These are phyloP conservation scores for Anhinga rufa DNA, from an alignment of 2,113 vertebrate genomes.

Conservation along the genomic window DNA sequence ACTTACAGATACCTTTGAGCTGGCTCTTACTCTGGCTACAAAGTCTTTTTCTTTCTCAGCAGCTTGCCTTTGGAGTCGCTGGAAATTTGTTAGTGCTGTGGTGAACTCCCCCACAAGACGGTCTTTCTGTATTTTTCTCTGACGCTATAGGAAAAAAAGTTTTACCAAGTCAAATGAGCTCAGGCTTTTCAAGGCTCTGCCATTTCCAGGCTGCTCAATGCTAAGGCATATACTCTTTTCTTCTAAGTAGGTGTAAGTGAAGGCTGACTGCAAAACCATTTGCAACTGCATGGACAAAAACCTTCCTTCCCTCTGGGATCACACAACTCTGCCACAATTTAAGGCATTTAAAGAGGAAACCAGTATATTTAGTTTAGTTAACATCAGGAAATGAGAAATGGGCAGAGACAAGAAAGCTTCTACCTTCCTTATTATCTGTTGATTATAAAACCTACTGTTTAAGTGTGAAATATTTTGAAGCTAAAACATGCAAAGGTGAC, in stretches of 20 bases:
- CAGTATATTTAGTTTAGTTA: background rate
- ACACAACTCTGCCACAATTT: background rate
- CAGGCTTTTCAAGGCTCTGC: background rate
- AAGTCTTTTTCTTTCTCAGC: conserved; percentile 92
- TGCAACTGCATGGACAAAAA: background rate
- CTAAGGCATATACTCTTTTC: background rate
- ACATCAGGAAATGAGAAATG: background rate
- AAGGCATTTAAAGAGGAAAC: background rate
- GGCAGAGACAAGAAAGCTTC: background rate
- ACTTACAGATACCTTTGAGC: conserved; percentile 91
- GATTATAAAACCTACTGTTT: background rate
- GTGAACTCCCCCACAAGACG: conserved; percentile 91
- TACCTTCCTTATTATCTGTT: background rate
- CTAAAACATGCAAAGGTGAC: background rate
- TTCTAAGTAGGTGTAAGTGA: background rate
- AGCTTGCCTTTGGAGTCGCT: conserved; percentile 88
- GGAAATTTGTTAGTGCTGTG: conserved; percentile 85
- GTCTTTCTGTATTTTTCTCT: conserved; percentile 94
- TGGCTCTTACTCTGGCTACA: conserved; percentile 92
- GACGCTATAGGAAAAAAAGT: conserved; percentile 74
- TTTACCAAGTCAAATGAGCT: background rate
- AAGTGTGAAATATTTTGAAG: background rate
- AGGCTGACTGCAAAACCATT: background rate
- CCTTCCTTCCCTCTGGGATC: background rate
- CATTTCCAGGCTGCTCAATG: background rate